Percentiles rank a stretch among this genome's conserved stretches.
Evolutionary conservation across 2,113 vertebrate species (phyloP).

Genomic region (Microcebus griseorufus): DNA sequence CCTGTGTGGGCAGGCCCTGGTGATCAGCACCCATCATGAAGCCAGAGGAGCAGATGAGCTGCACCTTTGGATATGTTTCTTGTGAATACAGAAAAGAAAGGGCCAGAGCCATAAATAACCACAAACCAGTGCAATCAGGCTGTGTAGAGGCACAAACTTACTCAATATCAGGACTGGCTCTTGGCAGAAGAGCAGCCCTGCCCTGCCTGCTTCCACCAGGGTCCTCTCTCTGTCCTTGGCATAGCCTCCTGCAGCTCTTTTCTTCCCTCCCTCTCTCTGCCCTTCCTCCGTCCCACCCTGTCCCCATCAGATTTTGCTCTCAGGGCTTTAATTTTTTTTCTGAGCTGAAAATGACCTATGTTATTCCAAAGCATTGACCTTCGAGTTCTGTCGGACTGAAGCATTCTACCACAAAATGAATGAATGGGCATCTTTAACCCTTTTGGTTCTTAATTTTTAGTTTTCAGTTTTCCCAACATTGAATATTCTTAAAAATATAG

Average conservation of each 20-base stretch:
- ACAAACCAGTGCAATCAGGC: background rate
- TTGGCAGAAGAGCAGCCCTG: background rate
- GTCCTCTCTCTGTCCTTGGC: background rate
- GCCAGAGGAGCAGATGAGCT: background rate
- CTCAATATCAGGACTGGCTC: background rate
- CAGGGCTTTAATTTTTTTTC: background rate
- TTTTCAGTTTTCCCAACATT: background rate
- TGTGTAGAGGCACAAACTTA: background rate
- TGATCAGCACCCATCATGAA: background rate
- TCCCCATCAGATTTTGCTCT: background rate
- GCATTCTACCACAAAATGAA: background rate
- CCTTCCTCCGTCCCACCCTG: background rate
- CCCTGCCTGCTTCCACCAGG: rapidly evolving
- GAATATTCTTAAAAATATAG: background rate
- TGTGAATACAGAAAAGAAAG: background rate
- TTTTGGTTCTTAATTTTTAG: background rate
- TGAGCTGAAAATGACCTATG: background rate
- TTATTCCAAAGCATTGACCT: background rate
- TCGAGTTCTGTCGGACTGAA: background rate
- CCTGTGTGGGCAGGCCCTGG: background rate
- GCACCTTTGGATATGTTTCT: background rate
- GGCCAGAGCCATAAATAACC: background rate
- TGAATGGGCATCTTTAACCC: background rate
- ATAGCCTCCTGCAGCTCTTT: background rate
- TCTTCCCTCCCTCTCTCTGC: background rate